phyloP scores from a whole-genome alignment of 2,888 invertebrate genomes.

The Tinea trinotella region DNA sequence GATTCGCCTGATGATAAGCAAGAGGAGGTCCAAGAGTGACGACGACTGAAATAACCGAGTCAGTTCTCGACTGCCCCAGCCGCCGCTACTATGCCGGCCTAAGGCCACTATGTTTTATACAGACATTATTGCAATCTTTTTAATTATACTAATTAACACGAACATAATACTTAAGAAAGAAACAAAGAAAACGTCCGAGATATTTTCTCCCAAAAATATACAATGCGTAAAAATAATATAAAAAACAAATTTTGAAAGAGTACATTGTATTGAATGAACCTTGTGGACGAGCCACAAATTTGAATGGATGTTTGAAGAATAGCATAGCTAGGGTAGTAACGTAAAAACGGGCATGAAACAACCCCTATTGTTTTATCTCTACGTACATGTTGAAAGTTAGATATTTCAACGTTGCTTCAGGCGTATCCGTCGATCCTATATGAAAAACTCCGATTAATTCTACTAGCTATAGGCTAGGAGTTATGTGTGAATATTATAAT shows the following conservation, averaged over 20 bases:
- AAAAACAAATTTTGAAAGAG: conserved; percentile 3
- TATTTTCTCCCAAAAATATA: too few relatives aligned
- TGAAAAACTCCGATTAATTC: conserved; percentile 11
- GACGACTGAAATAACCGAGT: too few relatives aligned
- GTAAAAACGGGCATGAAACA: neutral
- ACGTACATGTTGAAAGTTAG: conserved; percentile 9
- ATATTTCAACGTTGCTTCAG: conserved; percentile 1
- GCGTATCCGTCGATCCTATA: conserved; percentile 11
- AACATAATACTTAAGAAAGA: too few relatives aligned
- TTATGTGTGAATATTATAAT: too few relatives aligned
- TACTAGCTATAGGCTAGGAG: neutral
- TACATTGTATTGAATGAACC: neutral
- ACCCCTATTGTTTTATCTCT: conserved; percentile 4
- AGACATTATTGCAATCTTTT: too few relatives aligned
- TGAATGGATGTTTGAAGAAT: neutral
- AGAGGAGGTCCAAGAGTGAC: too few relatives aligned
- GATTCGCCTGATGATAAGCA: too few relatives aligned
- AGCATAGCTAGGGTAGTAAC: neutral
- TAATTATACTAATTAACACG: too few relatives aligned
- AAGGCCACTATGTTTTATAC: too few relatives aligned
- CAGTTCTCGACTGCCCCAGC: too few relatives aligned
- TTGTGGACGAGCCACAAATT: neutral
- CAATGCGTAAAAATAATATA: neutral
- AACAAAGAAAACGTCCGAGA: too few relatives aligned
- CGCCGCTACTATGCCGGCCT: too few relatives aligned